A percentile compares a stretch with the other conserved stretches of the same genome.
Conservation (phyloP, 2,888 invertebrate genomes). For the Ischnus inquisitorius region DNA sequence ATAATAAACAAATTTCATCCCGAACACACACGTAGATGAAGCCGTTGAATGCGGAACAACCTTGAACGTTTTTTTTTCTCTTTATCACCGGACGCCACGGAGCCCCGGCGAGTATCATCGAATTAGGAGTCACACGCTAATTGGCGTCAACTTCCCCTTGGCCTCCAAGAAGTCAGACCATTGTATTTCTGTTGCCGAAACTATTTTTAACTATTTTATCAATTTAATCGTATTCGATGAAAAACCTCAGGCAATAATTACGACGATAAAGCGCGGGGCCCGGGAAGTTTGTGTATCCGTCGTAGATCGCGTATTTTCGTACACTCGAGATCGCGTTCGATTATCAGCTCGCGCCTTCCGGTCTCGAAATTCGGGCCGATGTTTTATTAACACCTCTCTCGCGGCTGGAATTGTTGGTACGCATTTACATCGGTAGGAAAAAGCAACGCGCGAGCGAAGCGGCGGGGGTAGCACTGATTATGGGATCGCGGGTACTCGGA, state of each 20-base stretch:
- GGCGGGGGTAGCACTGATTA: background rate
- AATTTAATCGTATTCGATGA: background rate
- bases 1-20: too few relatives aligned
- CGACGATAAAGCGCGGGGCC: background rate
- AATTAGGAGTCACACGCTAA: slow-evolving; percentile 59
- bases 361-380: background rate
- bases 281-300: background rate
- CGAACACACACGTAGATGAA: background rate
- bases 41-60: slow-evolving; percentile 5
- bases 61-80: slow-evolving; percentile 11
- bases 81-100: background rate
- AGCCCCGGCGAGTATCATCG: slow-evolving; percentile 31
- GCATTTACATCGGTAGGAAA: background rate
- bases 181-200: slow-evolving; percentile 9
- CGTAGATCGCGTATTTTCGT: background rate
- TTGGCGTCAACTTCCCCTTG: slow-evolving; percentile 55
- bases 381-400: background rate
- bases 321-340: background rate
- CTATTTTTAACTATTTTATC: slow-evolving; percentile 56
- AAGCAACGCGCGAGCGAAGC: background rate
- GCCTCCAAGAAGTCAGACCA: slow-evolving; percentile 26
- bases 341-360: background rate
- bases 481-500: background rate
- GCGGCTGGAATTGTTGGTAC: background rate
- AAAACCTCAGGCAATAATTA: background rate